These are phyloP conservation scores for Musca domestica DNA, from an alignment of 1,140 invertebrate genomes.

Conservation along the genomic window DNA sequence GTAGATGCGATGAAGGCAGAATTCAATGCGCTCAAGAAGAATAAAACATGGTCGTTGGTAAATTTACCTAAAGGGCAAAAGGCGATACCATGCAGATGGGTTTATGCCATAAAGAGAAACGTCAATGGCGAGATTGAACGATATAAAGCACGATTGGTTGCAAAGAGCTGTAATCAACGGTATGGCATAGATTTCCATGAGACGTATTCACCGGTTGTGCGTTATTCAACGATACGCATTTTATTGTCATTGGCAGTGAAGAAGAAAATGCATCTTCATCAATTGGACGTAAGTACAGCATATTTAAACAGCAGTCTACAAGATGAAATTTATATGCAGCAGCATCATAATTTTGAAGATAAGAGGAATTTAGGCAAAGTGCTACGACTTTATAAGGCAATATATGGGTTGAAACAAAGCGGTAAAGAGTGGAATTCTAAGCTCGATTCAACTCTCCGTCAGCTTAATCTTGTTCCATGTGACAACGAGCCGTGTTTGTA, in stretches of 20 bases:
- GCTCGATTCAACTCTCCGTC: not conserved
- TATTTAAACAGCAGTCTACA: conserved; percentile 54
- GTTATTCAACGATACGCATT: conserved; percentile 45
- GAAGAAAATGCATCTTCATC: conserved; percentile 36
- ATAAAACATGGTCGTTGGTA: too few relatives aligned
- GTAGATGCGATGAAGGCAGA: too few relatives aligned
- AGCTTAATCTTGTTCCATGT: not conserved
- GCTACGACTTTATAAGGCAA: not conserved
- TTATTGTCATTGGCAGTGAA: conserved; percentile 39
- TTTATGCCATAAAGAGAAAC: too few relatives aligned
- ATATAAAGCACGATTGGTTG: conserved; percentile 52
- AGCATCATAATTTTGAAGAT: conserved; percentile 24
- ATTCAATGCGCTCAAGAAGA: too few relatives aligned
- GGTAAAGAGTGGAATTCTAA: conserved; percentile 7
- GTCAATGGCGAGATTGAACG: too few relatives aligned
- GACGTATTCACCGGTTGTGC: conserved; percentile 46
- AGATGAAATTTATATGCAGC: conserved; percentile 37
- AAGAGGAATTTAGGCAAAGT: too few relatives aligned
- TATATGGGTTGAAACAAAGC: conserved; percentile 22
- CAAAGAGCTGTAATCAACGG: conserved; percentile 49
- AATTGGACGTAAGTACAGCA: conserved; percentile 54
- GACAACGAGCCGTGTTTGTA: too few relatives aligned
- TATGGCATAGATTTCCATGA: conserved; percentile 50
- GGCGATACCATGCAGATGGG: too few relatives aligned
- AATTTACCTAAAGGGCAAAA: too few relatives aligned